Base-by-base conservation (phyloP, 2,113 vertebrate species). In the Passer domesticus region DNA sequence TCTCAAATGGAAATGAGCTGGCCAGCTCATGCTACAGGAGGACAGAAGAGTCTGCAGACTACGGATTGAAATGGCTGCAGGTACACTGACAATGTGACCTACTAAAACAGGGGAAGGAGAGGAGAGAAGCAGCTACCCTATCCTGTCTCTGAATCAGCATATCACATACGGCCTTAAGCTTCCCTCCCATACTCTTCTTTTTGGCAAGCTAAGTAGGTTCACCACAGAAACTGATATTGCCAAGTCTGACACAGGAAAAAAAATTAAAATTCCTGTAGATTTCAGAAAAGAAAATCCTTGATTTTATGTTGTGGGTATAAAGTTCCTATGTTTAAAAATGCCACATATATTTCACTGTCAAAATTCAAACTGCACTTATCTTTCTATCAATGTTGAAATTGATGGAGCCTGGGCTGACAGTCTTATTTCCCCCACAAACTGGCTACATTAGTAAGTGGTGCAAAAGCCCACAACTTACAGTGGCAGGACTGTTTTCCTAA, bases 401-500 rank as follows among this genome's bases (percentile, higher is more conserved):
- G 16, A 25, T 63, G 21, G 3, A 87, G 19, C 28, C 43, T 44
- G 44, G 22, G n/a, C 33, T 69, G 16, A 47, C 70, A 52, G 33
- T 14, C 64, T 69, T 41, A 13, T 44, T 52, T 16, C 27, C n/a
- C 17, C 28, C 49, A 46, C 7, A 31, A 69, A 68, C 37, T n/a
- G 72, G 10, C 44, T 37, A 52, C 21, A 7, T 22, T 25, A 44
- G 22, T 47, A 64, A 85, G 52, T 67, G 27, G 17, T 41, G 33
- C 53, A 85, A 56, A 87, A 52, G 5, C 46, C 56, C 41, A 53
- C 39, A 82, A n/a, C 19, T 78, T n/a, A 58, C 1, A 70, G 47
- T 12, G 13, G 50, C 17, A 69, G 28, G n/a, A 64, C 6, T 0
- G 0, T 23, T 55, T 59, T 39, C 6, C 1, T 23, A 78, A 60